A percentile compares a stretch with the other conserved stretches of the same genome.
Evolutionary conservation across 2,113 vertebrate species (phyloP).

Genomic region (Pavo muticus): DNA sequence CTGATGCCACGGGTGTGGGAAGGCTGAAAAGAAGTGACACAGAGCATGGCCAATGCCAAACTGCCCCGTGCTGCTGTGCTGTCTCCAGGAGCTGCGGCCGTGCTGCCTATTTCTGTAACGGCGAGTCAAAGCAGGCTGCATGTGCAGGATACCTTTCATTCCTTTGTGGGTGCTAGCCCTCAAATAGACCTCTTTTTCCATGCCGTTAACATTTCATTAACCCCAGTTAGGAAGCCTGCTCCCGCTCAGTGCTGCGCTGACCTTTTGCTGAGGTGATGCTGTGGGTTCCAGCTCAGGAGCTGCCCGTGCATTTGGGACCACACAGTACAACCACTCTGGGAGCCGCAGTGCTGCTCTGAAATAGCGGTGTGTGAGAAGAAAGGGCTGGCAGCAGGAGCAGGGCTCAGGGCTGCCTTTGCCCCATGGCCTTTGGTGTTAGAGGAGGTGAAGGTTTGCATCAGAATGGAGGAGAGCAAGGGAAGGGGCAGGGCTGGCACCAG

Average conservation of each 20-base stretch:
- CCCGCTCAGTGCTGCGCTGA: background rate
- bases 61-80: background rate
- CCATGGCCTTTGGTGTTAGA: background rate
- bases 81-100: background rate
- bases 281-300: background rate
- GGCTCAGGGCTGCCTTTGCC: background rate
- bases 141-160: background rate
- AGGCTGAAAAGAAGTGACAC: too few species aligned
- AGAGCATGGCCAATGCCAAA: too few species aligned
- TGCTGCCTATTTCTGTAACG: background rate
- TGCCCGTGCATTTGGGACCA: background rate
- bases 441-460: background rate
- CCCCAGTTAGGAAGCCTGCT: background rate
- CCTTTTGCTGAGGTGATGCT: background rate
- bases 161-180: background rate
- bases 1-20: background rate
- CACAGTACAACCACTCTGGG: background rate
- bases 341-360: background rate
- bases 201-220: background rate
- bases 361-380: too few species aligned
- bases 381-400: background rate
- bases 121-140: background rate
- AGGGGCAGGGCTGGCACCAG: background rate
- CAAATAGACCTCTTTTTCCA: background rate
- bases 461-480: background rate